A percentile compares a stretch with the other conserved stretches of the same genome.
These are phyloP conservation scores for Platyscapa corneri DNA, from an alignment of 1,140 invertebrate species.

Conservation along the genomic window DNA sequence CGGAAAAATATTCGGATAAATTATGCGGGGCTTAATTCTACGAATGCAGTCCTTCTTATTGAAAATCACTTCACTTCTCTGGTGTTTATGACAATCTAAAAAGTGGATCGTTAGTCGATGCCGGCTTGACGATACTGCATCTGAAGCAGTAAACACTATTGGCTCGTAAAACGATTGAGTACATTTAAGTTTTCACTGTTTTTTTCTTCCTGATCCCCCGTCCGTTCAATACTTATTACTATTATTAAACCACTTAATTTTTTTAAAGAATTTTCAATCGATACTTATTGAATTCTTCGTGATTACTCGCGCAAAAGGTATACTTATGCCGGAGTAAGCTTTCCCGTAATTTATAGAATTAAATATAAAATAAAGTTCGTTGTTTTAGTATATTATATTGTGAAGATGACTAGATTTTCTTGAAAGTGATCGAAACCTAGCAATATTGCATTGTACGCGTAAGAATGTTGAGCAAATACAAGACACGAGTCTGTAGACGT, in stretches of 20 bases:
- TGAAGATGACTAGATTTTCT: conserved; percentile 4
- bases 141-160: background rate
- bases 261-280: too few species aligned
- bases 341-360: too few species aligned
- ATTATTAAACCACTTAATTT: too few species aligned
- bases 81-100: background rate
- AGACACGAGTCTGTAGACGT: background rate
- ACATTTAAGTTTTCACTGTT: background rate
- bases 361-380: background rate
- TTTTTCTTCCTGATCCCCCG: background rate
- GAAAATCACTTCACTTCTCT: background rate
- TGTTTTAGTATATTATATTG: background rate
- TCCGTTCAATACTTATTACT: too few species aligned
- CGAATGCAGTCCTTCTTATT: too few species aligned
- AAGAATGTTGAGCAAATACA: conserved; percentile 6
- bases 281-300: too few species aligned
- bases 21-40: too few species aligned
- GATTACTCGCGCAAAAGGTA: too few species aligned
- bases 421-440: background rate
- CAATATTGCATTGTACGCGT: background rate
- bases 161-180: background rate
- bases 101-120: background rate
- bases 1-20: too few species aligned
- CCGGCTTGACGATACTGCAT: background rate
- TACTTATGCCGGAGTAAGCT: too few species aligned